Evolutionary conservation across 2,113 vertebrate genomes (phyloP).

Genomic region (Copsychus sechellarum): DNA sequence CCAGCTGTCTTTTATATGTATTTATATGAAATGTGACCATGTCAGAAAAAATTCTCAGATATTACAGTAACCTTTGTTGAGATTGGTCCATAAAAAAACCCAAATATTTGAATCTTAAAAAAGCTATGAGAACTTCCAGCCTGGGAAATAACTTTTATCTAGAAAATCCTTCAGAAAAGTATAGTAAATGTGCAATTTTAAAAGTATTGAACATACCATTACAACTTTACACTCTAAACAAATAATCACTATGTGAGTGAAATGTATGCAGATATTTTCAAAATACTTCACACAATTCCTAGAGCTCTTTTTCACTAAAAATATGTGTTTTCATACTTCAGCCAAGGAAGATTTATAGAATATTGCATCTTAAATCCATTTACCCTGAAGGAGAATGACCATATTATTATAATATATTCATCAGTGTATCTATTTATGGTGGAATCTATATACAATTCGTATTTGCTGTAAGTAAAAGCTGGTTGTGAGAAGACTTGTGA

Average conservation of each 20-base stretch:
- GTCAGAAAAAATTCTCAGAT: not conserved
- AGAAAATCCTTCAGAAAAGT: not conserved
- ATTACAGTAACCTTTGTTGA: not conserved
- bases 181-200: not conserved
- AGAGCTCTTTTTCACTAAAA: not conserved
- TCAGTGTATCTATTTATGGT: not conserved
- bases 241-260: not conserved
- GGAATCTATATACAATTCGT: not conserved
- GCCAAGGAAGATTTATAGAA: not conserved
- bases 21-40: not conserved
- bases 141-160: not conserved
- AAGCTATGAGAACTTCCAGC: not conserved
- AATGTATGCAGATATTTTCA: rapidly evolving
- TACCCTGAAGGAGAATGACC: not conserved
- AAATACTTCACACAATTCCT: not conserved
- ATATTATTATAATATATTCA: not conserved
- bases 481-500: not conserved
- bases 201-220: not conserved
- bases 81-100: not conserved
- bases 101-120: not conserved
- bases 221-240: not conserved
- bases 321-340: not conserved
- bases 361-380: not conserved
- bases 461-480: not conserved
- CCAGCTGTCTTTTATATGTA: not conserved